Percentiles rank a stretch among this genome's conserved stretches.
Evolutionary conservation across 2,888 invertebrate genomes (phyloP).

Genomic region (Timema podura): DNA sequence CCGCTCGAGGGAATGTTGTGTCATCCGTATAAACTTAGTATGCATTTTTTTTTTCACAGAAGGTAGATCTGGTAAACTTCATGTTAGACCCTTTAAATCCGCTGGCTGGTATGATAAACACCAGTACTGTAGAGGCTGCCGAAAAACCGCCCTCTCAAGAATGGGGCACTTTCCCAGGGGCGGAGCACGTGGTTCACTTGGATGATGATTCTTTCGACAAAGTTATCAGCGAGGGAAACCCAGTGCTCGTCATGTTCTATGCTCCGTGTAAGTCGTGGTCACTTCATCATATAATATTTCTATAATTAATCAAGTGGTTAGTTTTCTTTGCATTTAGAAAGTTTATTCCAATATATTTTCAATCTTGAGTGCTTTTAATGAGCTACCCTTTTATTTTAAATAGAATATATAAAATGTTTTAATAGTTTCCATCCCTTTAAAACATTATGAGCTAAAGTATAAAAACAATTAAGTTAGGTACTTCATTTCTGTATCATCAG

Average conservation of each 20-base stretch:
- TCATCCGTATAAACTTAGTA: too few relatives aligned
- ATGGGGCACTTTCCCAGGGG: constrained; percentile 47
- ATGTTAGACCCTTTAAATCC: constrained; percentile 50
- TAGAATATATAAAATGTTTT: too few relatives aligned
- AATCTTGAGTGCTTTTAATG: not conserved
- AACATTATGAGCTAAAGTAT: too few relatives aligned
- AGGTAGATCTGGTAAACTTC: constrained; percentile 61
- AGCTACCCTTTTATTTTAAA: not conserved
- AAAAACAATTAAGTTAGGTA: too few relatives aligned
- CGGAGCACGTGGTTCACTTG: constrained; percentile 49
- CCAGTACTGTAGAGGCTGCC: constrained; percentile 20
- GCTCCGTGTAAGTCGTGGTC: constrained; percentile 59
- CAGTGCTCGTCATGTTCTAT: constrained; percentile 72
- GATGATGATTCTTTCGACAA: constrained; percentile 58
- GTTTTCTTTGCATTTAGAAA: not conserved
- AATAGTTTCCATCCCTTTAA: too few relatives aligned
- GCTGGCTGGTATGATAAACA: constrained; percentile 21
- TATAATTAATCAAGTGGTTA: too few relatives aligned
- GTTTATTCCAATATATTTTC: not conserved
- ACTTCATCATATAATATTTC: not conserved
- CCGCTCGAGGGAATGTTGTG: too few relatives aligned
- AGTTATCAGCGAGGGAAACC: constrained; percentile 54
- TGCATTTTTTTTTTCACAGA: constrained; percentile 46
- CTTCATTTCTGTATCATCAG: too few relatives aligned
- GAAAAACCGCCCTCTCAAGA: constrained; percentile 31